Evolutionary conservation across 2,888 invertebrate species (phyloP).

Genomic region (Ornithoptera alexandrae): DNA sequence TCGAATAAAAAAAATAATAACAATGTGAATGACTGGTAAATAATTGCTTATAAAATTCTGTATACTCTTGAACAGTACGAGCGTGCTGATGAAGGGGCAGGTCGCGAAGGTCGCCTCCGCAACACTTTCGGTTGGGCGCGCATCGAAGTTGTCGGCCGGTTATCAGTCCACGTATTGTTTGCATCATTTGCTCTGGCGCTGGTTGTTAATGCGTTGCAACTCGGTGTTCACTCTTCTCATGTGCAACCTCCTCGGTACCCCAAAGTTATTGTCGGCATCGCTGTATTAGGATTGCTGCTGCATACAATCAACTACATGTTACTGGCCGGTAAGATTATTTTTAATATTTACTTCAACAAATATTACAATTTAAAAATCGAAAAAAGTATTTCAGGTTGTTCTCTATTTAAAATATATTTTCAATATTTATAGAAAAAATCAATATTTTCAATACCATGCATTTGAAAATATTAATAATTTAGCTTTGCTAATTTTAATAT

Average conservation of each 20-base stretch:
- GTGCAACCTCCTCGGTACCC: constrained; percentile 79
- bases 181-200: constrained; percentile 91
- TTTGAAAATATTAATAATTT: not conserved
- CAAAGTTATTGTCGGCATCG: constrained; percentile 85
- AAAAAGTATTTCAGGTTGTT: too few relatives aligned
- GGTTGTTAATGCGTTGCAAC: constrained; percentile 89
- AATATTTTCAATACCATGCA: not conserved
- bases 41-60: not conserved
- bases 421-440: not conserved
- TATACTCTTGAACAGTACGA: constrained; percentile 54
- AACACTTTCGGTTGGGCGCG: constrained; percentile 97
- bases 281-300: constrained; percentile 87
- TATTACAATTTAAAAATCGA: too few relatives aligned
- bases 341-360: not conserved
- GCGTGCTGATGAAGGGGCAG: constrained; percentile 74
- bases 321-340: constrained; percentile 83
- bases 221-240: constrained; percentile 84
- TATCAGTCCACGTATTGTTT: constrained; percentile 90
- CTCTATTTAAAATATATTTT: not conserved
- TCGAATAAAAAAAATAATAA: not conserved
- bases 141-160: constrained; percentile 91
- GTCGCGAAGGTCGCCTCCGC: constrained; percentile 84
- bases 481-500: not conserved
- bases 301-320: constrained; percentile 89
- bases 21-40: not conserved